These are phyloP conservation scores for Microctenopoma stevenorrisi DNA, from an alignment of 2,797 vertebrate species.

Conservation along the genomic window DNA sequence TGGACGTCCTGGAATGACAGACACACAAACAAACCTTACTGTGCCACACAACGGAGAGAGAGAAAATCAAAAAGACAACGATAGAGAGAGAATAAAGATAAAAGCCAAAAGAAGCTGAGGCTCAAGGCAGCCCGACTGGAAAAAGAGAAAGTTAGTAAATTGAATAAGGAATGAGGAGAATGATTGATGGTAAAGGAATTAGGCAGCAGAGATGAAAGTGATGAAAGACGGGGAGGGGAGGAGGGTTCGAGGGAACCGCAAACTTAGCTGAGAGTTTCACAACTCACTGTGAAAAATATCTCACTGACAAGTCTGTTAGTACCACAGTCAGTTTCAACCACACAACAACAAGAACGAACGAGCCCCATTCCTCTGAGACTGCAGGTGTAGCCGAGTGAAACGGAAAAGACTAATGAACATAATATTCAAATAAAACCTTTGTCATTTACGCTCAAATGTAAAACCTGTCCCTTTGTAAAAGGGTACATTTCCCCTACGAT, in stretches of 20 bases:
- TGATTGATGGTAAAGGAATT: constrained; percentile 41
- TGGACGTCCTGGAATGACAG: constrained; percentile 1
- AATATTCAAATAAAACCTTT: constrained; percentile 32
- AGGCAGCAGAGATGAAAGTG: constrained; percentile 30
- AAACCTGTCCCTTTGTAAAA: constrained; percentile 2
- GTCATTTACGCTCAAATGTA: constrained; percentile 30
- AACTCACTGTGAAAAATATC: constrained; percentile 26
- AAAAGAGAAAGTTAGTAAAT: constrained; percentile 6
- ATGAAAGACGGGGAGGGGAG: constrained; percentile 14
- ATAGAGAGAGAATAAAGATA: constrained; percentile 8
- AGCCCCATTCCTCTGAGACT: constrained; percentile 16
- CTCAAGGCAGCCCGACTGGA: constrained; percentile 12
- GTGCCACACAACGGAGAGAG: constrained; percentile 1
- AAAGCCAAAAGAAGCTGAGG: not conserved
- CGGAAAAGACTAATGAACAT: constrained; percentile 19
- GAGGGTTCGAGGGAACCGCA: not conserved
- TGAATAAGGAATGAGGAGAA: constrained; percentile 5
- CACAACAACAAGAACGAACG: constrained; percentile 39
- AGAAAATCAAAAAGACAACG: not conserved
- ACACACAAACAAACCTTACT: not conserved
- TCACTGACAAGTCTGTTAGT: constrained; percentile 53
- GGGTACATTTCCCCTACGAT: not conserved
- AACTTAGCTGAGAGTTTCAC: constrained; percentile 28
- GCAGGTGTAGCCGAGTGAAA: constrained; percentile 28
- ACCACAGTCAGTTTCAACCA: constrained; percentile 17